Conservation (phyloP, 2,797 vertebrate species). For the Aphelocoma californica region DNA sequence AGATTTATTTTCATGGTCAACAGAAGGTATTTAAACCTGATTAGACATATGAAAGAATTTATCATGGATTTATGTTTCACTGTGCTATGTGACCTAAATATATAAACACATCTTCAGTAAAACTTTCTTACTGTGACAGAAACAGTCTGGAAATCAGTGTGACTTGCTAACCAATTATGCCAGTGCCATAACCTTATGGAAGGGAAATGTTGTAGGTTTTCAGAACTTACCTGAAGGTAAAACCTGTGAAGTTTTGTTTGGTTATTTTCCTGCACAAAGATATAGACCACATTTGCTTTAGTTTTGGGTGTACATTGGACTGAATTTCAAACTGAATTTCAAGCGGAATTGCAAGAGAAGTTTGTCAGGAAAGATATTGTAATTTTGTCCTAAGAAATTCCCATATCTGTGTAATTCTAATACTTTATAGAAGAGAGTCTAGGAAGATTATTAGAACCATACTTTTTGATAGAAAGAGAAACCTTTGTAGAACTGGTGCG, state of each 20-base stretch:
- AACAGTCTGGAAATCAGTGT: neutral
- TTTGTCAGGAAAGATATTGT: neutral
- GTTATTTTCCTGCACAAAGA: neutral
- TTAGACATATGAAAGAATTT: neutral
- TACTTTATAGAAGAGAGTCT: neutral
- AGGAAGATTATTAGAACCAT: neutral
- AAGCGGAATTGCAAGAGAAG: neutral
- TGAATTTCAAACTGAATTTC: neutral
- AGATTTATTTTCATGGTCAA: neutral
- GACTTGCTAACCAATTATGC: neutral
- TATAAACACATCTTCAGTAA: neutral
- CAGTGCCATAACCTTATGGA: neutral
- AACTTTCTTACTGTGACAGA: neutral
- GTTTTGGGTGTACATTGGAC: neutral
- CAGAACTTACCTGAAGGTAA: neutral
- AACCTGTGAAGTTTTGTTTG: neutral
- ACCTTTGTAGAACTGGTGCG: neutral
- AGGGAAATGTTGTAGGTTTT: neutral
- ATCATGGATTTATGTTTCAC: neutral
- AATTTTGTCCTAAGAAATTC: neutral
- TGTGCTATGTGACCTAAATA: neutral
- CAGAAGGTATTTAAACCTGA: neutral
- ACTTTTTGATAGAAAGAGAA: neutral
- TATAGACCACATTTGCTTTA: neutral
- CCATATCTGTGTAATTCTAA: neutral